phyloP scores from a whole-genome alignment of 2,888 invertebrate genomes.

The Venusia cambrica region DNA sequence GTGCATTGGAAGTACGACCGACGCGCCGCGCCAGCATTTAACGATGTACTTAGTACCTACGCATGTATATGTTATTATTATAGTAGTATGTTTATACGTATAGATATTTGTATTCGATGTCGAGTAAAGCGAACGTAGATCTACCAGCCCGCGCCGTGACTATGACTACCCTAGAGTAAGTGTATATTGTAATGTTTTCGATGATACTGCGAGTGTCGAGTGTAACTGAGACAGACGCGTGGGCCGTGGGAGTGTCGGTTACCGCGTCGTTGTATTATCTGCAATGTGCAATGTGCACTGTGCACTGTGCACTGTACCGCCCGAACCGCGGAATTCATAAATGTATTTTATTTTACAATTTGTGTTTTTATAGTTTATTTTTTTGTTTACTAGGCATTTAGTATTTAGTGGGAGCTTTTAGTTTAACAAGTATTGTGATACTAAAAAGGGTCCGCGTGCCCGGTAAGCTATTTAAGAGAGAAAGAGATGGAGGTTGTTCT shows the following conservation, averaged over 20 bases:
- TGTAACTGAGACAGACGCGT: conserved; percentile 3
- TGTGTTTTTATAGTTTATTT: conserved; percentile 54
- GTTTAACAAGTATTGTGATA: conserved; percentile 74
- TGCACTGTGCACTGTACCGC: conserved; percentile 13
- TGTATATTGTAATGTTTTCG: conserved; percentile 20
- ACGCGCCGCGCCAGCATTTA: conserved; percentile 32
- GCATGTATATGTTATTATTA: conserved; percentile 14
- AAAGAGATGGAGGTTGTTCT: not conserved
- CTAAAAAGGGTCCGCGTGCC: conserved; percentile 67
- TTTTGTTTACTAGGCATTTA: conserved; percentile 57
- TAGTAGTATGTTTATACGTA: conserved; percentile 27
- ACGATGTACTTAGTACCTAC: conserved; percentile 12
- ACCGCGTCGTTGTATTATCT: conserved; percentile 18
- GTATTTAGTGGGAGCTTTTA: conserved; percentile 65
- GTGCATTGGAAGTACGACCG: conserved; percentile 39
- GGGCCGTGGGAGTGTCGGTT: conserved; percentile 16
- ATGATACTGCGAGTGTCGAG: conserved; percentile 17
- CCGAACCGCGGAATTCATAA: conserved; percentile 33
- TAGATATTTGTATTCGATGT: conserved; percentile 14
- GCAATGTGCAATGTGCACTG: conserved; percentile 15
- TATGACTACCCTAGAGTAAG: conserved; percentile 16
- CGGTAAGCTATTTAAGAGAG: conserved; percentile 62
- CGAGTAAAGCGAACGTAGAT: conserved; percentile 17
- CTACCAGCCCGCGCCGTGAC: conserved; percentile 9
- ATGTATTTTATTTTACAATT: conserved; percentile 56